Evolutionary conservation across 2,113 vertebrate species (phyloP).

Genomic region (Hippolais icterina): DNA sequence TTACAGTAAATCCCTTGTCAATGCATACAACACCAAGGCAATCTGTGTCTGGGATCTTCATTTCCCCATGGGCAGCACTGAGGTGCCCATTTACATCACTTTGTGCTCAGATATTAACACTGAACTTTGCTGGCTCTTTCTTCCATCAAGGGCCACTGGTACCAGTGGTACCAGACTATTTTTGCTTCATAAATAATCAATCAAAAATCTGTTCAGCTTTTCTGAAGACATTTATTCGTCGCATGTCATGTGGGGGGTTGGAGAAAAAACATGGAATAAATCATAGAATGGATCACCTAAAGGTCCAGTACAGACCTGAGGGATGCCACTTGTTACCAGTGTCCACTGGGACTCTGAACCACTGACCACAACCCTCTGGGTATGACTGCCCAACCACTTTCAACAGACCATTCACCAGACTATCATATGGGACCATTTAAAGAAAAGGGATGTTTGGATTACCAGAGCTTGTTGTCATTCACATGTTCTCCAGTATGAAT

Average conservation of each 20-base stretch:
- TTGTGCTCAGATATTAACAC: background rate
- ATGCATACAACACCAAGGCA: fast-evolving
- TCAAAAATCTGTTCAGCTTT: background rate
- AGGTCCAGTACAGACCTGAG: background rate
- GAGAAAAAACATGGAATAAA: background rate
- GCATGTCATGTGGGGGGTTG: background rate
- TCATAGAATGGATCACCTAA: background rate
- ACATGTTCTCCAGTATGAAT: background rate
- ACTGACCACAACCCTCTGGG: background rate
- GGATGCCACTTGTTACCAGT: background rate
- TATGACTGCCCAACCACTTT: background rate
- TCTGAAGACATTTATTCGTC: background rate
- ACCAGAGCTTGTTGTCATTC: background rate
- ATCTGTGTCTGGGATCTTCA: background rate
- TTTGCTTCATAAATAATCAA: background rate
- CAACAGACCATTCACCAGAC: background rate
- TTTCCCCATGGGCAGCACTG: background rate
- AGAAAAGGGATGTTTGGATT: background rate
- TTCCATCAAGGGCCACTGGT: background rate
- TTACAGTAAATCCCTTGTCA: background rate
- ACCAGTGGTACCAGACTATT: background rate
- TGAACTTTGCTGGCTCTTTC: background rate
- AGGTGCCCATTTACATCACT: background rate
- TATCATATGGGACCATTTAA: background rate
- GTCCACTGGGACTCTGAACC: background rate